Evolutionary conservation across 2,113 vertebrate species (phyloP), one percentile per base, ranked within the genome.

Genomic region (Scartelaos histophorus): DNA sequence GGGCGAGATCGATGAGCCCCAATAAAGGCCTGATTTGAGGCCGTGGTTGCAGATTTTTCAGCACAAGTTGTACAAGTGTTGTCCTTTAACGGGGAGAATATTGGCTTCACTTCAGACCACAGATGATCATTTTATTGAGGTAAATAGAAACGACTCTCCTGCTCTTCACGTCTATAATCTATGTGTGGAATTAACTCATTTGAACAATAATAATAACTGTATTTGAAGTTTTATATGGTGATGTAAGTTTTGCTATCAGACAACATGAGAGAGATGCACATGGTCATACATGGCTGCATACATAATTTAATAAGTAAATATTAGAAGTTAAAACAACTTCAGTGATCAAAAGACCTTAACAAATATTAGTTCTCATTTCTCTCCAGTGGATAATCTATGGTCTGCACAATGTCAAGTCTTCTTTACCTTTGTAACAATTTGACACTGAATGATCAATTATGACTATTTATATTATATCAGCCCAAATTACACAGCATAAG

Each of bases 21-120:
- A 80, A 69, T 86, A 87, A 74, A 76, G 66, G 35, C 51, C 24
- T 15, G 71, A 79, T 81, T 78, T 84, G 72, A 78, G 82, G 74
- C 71, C 76, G 67, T 56, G 60, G 67, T 64, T 69, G 76, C 56
- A 75, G 62, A 80, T 83, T 74, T 77, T 81, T 84, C 62, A 75
- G 68, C 34, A 71, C 70, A 66, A 22, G 9, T 57, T 61, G 58
- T 47, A 53, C 46, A 71, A 71, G 51, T 83, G 83, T 83, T 83
- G 82, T 79, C 72, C 60, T 81, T 80, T n/a, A 71, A 71, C 60
- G 82, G 65, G 82, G 64, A 71, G 84, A 66, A n/a, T 21, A 43
- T 43, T 10, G 38, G 7, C 29, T 38, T 5, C 35, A 38, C 35
- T 38, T 38, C 7, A 53, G 17, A 51, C 19, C 51, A 64, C 25